Evolutionary conservation across 2,888 invertebrate species (phyloP).

Genomic region (Sabatieria punctata): DNA sequence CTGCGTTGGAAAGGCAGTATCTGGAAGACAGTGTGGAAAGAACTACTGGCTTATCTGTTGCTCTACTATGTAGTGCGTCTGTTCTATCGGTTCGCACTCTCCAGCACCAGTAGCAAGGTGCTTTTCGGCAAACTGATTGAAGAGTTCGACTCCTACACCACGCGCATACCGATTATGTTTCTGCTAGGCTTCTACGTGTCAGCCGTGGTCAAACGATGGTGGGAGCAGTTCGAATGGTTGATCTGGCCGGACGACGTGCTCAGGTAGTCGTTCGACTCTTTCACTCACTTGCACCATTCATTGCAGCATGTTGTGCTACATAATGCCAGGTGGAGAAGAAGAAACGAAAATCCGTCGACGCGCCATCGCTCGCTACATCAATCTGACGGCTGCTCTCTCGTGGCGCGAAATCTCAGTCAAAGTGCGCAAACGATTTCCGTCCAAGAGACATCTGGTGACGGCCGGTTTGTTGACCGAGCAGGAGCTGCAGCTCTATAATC

Average conservation of each 20-base stretch:
- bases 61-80: not conserved
- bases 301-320: not conserved
- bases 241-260: constrained; percentile 10
- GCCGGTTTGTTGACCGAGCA: constrained; percentile 32
- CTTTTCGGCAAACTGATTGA: too few relatives aligned
- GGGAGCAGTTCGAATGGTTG: constrained; percentile 9
- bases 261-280: too few relatives aligned
- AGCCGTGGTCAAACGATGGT: constrained; percentile 17
- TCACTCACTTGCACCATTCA: too few relatives aligned
- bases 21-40: constrained; percentile 6
- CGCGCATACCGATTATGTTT: constrained; percentile 19
- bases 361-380: constrained; percentile 19
- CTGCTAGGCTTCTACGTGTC: constrained; percentile 22
- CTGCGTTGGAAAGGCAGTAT: constrained; percentile 6
- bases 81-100: not conserved
- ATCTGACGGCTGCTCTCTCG: constrained; percentile 17
- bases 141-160: constrained; percentile 19
- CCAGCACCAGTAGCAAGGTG: not conserved
- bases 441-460: constrained; percentile 31
- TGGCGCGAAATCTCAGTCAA: constrained; percentile 12
- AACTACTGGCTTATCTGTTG: not conserved
- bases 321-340: constrained; percentile 9
- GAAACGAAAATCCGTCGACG: constrained; percentile 13
- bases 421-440: constrained; percentile 30
- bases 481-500: constrained; percentile 30